phyloP scores from a whole-genome alignment of 2,888 invertebrate genomes.

The Andrena flavipes region DNA sequence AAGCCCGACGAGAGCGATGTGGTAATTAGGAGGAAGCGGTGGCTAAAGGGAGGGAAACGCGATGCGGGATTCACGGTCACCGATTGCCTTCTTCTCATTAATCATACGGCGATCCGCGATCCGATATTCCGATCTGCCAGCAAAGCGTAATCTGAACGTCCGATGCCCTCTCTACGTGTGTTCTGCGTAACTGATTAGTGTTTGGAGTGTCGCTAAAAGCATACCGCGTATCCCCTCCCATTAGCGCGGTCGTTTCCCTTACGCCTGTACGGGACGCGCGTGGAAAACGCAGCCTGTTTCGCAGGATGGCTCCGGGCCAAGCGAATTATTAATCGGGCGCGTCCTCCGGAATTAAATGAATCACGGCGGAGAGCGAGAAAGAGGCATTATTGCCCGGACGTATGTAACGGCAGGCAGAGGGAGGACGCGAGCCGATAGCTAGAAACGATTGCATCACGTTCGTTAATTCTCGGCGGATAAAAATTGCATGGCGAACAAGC shows the following conservation, averaged over 20 bases:
- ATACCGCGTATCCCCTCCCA: too few species aligned
- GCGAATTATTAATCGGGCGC: slow-evolving; percentile 2
- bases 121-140: too few species aligned
- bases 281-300: slow-evolving; percentile 18
- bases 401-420: neutral
- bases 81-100: slow-evolving; percentile 33
- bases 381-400: too few species aligned
- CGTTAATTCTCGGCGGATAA: slow-evolving; percentile 22
- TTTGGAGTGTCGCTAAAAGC: too few species aligned
- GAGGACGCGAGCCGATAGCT: neutral
- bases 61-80: slow-evolving; percentile 16
- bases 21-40: slow-evolving; percentile 55
- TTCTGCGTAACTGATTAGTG: too few species aligned
- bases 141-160: too few species aligned
- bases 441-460: neutral
- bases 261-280: too few species aligned
- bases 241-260: too few species aligned
- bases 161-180: too few species aligned
- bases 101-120: slow-evolving; percentile 12
- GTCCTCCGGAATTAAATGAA: slow-evolving; percentile 48
- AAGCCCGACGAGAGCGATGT: slow-evolving; percentile 47
- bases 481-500: slow-evolving; percentile 32
- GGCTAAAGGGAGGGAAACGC: slow-evolving; percentile 26
- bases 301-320: slow-evolving; percentile 51
- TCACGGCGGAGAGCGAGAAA: slow-evolving; percentile 20